Base-by-base conservation (phyloP, 2,888 invertebrate genomes). In the Phaonia tiefii region DNA sequence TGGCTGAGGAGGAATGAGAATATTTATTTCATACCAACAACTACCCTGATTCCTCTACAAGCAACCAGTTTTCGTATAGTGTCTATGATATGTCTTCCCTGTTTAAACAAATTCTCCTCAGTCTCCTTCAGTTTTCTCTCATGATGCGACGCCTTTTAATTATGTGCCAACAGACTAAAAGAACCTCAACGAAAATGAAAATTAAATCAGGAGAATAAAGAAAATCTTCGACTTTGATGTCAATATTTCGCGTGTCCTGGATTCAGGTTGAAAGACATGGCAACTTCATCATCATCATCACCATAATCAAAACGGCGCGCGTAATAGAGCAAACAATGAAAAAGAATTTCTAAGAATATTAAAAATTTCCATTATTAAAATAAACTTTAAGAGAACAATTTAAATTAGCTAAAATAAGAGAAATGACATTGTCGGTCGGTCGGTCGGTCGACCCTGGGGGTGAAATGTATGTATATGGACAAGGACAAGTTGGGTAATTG, bases 171-270 rank as follows among this genome's bases (percentile, higher is more conserved):
- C 15, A 76, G 73, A 74, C 66, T 31, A 31, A 25, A 44, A 80
- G 51, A 56, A 20, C 60, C 70, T 49, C 10, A 66, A 69, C 46
- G 11, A 46, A n/a, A 54, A 42, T 10, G 22, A 69, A 44, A 60
- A 73, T 10, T 7, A 67, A 26, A 25, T n/a, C 11, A 22, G 46
- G 54, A 37, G 26, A 20, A 15, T 1, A 56, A 70, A 75, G 56
- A 60, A 54, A 42, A 37, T n/a, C 20, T 8, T 20, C 11, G 56
- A 17, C 66, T 72, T 72, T 71, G 39, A 75, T 58, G 75, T 75
- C 75, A 78, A 72, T 81, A 71, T 75, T 26, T 56, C 63, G 71
- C 49, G 56, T 69, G 75, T 75, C 72, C 67, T 75, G 60, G 31
- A 22, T 25, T 42, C 67, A 80, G 67, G 70, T 11, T 76, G 58